Evolutionary conservation across 2,888 invertebrate species (phyloP), one percentile per base, ranked within the genome.

Genomic region (Plusia festucae): DNA sequence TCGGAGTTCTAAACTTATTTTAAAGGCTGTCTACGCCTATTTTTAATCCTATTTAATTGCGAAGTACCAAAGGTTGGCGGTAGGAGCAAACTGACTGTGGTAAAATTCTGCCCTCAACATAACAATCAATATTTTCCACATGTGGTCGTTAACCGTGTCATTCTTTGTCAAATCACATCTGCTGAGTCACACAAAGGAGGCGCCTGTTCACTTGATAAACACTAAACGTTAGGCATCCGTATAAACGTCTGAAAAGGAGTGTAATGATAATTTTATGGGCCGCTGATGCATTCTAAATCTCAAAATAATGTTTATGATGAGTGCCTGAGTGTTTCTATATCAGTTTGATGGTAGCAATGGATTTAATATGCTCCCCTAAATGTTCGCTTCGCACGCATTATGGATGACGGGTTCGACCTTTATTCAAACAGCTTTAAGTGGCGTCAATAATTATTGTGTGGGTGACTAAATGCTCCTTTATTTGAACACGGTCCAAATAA

Each of bases 201-300:
- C 79, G 82, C 71, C 73, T 53, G 52, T 51, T 60, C 63, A 9
- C 67, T 79, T 81, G 71, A 79, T 76, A 69, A 55, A 53, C 65
- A 69, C 67, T 67, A 60, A 79, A 73, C 64, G 51, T 71, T 70
- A 75, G 59, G 59, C 57, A 53, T 68, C 62, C 57, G 67, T 56
- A 65, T 66, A 61, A 76, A 71, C 57, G 52, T 68, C 66, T 69
- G 55, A 60, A 73, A 82, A 75, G 68, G 68, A 61, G 63, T 55
- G 58, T 73, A 73, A 71, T 71, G 72, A 70, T 76, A 68, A 68
- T 82, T 82, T 78, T 78, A 81, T 73, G 68, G 71, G 65, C 66
- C 63, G 55, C 63, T 72, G 65, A 68, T 68, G 79, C 62, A 73
- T 76, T 72, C 67, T 70, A 70, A 81, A 81, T 81, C 60, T 78